phyloP scores from a whole-genome alignment of 2,888 invertebrate species.

The Chrysina gloriosa region DNA sequence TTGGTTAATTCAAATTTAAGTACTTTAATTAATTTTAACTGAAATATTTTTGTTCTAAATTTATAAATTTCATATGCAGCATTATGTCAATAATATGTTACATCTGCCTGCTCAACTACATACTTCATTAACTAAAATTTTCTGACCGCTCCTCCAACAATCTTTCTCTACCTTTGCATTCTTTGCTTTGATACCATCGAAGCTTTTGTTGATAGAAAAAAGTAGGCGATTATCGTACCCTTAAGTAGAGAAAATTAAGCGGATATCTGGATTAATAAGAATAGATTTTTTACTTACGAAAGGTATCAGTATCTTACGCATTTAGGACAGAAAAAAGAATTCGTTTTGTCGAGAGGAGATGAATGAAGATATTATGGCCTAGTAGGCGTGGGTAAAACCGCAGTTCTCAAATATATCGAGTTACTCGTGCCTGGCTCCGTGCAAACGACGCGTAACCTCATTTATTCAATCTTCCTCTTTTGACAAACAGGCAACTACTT shows the following conservation, averaged over 20 bases:
- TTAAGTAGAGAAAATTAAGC: conserved; percentile 1
- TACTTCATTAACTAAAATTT: too few species aligned
- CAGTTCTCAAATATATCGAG: conserved; percentile 59
- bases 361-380: conserved; percentile 42
- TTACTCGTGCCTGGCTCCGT: conserved; percentile 50
- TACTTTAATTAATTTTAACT: too few species aligned
- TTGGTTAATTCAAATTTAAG: too few species aligned
- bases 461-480: conserved; percentile 5
- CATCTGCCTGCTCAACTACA: too few species aligned
- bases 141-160: too few species aligned
- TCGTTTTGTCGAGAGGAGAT: conserved; percentile 26
- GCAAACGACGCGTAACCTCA: neutral
- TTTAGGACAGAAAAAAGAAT: conserved; percentile 2
- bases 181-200: too few species aligned
- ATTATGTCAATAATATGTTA: too few species aligned
- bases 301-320: conserved; percentile 22
- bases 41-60: too few species aligned
- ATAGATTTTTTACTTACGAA: conserved; percentile 1
- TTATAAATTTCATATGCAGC: too few species aligned
- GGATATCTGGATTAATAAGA: conserved; percentile 23
- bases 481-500: neutral
- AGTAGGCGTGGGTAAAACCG: conserved; percentile 48
- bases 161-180: too few species aligned
- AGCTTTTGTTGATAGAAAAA: too few species aligned
- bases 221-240: neutral